These are phyloP conservation scores for Onthophagus sagittarius DNA, from an alignment of 2,888 invertebrate species.

Conservation along the genomic window DNA sequence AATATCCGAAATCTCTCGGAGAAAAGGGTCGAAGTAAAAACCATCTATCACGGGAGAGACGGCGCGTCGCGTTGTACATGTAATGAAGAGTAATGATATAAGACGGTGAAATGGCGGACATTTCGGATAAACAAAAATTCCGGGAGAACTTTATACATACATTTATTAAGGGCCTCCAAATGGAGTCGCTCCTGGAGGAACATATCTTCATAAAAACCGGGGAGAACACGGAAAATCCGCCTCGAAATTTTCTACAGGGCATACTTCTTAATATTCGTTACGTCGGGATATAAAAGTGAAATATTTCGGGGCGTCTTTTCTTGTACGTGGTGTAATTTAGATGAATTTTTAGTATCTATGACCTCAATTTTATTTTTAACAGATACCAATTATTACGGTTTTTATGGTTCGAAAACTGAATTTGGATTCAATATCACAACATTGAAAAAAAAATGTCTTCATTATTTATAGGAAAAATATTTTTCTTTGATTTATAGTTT, in stretches of 20 bases:
- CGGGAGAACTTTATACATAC: not conserved
- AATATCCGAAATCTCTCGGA: not conserved
- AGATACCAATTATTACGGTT: too few relatives aligned
- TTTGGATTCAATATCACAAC: too few relatives aligned
- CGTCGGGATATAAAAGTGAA: not conserved
- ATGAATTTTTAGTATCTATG: not conserved
- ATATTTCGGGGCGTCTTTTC: not conserved
- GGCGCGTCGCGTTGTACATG: not conserved
- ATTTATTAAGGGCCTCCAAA: not conserved
- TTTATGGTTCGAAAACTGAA: too few relatives aligned
- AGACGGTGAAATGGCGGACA: not conserved
- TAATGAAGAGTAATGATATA: not conserved
- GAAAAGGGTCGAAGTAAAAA: not conserved
- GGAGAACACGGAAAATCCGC: not conserved
- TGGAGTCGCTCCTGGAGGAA: not conserved
- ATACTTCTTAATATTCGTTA: not conserved
- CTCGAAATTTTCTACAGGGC: not conserved
- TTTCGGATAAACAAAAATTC: not conserved
- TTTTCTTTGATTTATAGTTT: too few relatives aligned
- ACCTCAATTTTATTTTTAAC: too few relatives aligned
- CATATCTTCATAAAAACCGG: not conserved
- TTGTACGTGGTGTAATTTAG: not conserved
- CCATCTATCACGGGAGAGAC: not conserved
- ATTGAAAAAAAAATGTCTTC: too few relatives aligned
- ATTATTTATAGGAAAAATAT: too few relatives aligned